These are phyloP conservation scores for Spermophilus dauricus DNA, from an alignment of 2,113 vertebrate genomes.

Conservation along the genomic window DNA sequence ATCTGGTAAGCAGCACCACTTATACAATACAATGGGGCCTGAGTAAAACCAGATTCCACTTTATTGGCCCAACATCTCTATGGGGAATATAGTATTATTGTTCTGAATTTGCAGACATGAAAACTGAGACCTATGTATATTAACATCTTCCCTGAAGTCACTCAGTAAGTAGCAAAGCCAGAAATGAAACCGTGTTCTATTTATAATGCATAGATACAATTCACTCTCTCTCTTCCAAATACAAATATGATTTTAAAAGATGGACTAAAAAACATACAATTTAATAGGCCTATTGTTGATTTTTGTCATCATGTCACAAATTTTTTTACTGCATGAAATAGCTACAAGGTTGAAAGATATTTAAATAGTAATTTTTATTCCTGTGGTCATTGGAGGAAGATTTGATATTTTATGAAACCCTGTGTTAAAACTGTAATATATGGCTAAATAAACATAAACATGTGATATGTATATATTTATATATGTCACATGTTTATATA, in stretches of 20 bases:
- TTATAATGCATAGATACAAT: not conserved
- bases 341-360: not conserved
- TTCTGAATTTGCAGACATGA: conserved; percentile 10
- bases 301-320: conserved; percentile 44
- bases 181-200: conserved; percentile 1
- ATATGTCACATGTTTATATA: not conserved
- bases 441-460: conserved; percentile 9
- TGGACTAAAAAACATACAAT: not conserved
- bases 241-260: not conserved
- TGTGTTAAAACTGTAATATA: not conserved
- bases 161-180: not conserved
- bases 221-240: not conserved
- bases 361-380: conserved; percentile 35
- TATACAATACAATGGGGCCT: not conserved
- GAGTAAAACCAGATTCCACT: not conserved
- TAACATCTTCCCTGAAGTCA: conserved; percentile 28
- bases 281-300: not conserved
- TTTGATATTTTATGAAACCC: conserved; percentile 37
- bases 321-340: conserved; percentile 7
- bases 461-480: too few relatives aligned
- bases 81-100: not conserved
- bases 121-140: not conserved
- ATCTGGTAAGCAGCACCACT: not conserved
- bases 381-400: not conserved
- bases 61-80: not conserved